Evolutionary conservation across 2,797 vertebrate species (phyloP).

Genomic region (Steatocranus sp.): DNA sequence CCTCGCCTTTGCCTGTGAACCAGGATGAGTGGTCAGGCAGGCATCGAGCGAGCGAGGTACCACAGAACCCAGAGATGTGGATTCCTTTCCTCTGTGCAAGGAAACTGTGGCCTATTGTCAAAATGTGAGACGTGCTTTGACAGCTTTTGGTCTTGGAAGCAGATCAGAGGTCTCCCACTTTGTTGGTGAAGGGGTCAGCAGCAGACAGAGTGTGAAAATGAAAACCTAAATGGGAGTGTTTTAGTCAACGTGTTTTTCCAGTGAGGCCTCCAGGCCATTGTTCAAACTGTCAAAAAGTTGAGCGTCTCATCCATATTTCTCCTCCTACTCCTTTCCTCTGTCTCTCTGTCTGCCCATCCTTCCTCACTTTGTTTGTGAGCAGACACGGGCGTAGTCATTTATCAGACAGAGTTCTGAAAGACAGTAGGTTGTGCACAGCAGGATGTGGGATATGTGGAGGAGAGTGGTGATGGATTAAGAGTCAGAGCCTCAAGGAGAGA

Average conservation of each 20-base stretch:
- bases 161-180: slow-evolving; percentile 35
- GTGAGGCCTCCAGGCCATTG: slow-evolving; percentile 34
- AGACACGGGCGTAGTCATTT: slow-evolving; percentile 14
- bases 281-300: slow-evolving; percentile 48
- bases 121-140: slow-evolving; percentile 27
- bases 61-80: slow-evolving; percentile 7
- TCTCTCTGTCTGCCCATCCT: slow-evolving; percentile 12
- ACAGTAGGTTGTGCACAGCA: slow-evolving; percentile 13
- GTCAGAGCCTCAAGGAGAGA: not conserved
- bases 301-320: slow-evolving; percentile 26
- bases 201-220: slow-evolving; percentile 20
- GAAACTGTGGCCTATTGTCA: slow-evolving; percentile 32
- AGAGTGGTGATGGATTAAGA: slow-evolving; percentile 36
- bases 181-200: slow-evolving; percentile 30
- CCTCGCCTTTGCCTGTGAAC: slow-evolving; percentile 21
- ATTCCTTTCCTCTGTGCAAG: slow-evolving; percentile 40
- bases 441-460: slow-evolving; percentile 40
- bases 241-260: slow-evolving; percentile 42
- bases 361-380: slow-evolving; percentile 32
- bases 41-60: not conserved
- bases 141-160: slow-evolving; percentile 44
- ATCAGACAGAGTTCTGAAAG: slow-evolving; percentile 35
- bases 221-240: slow-evolving; percentile 20
- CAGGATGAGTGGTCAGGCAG: slow-evolving; percentile 31
- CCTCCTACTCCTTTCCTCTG: slow-evolving; percentile 19